phyloP scores from a whole-genome alignment of 2,888 invertebrate species.

The Amblyjoppa fuscipennis region DNA sequence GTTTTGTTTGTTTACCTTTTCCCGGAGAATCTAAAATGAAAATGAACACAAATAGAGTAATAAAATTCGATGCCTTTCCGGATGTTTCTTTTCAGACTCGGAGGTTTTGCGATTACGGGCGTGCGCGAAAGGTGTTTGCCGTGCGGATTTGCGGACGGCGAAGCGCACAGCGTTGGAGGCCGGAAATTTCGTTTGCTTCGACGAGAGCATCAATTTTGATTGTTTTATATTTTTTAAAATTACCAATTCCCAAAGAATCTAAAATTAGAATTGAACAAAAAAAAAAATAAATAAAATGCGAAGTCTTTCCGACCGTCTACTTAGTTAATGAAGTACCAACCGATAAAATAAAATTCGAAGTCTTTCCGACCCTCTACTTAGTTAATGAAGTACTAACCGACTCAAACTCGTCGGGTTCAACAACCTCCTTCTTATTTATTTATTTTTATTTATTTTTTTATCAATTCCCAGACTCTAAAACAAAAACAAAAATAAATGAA shows the following conservation, averaged over 20 bases:
- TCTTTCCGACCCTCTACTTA: background rate
- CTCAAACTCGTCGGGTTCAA: no score
- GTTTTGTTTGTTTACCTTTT: background rate
- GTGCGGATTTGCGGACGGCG: background rate
- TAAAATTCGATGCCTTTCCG: background rate
- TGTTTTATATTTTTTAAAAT: no score
- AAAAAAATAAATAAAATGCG: no score
- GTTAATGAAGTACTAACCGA: no score
- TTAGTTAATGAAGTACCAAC: slow-evolving; percentile 20
- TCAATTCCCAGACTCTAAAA: no score
- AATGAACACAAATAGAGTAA: background rate
- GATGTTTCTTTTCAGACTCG: background rate
- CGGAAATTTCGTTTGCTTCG: slow-evolving; percentile 35
- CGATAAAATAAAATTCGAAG: background rate
- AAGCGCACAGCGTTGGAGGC: background rate
- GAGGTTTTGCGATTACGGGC: no score
- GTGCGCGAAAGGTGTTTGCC: slow-evolving; percentile 33
- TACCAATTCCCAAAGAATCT: background rate
- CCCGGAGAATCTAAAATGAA: background rate
- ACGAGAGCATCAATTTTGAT: slow-evolving; percentile 16
- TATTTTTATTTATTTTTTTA: no score
- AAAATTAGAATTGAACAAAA: background rate
- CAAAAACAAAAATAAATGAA: no score
- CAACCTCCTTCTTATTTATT: no score
- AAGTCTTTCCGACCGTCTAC: background rate